A percentile compares a stretch with the other conserved stretches of the same genome.
These are phyloP conservation scores for Andrena haemorrhoa DNA, from an alignment of 2,888 invertebrate genomes.

Conservation along the genomic window DNA sequence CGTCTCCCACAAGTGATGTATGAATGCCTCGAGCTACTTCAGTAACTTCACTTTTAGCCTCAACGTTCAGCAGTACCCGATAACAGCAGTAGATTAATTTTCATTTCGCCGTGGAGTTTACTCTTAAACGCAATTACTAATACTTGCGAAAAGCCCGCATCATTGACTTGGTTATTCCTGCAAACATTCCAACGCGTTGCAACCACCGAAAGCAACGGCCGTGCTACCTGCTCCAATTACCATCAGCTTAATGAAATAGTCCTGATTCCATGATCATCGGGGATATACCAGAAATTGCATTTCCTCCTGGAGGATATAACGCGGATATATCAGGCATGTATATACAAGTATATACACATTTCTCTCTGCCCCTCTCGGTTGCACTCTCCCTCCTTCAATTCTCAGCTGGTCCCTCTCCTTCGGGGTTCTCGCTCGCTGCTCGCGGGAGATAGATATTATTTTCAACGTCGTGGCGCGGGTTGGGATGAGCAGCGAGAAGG, in stretches of 20 bases:
- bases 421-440: slow-evolving; percentile 50
- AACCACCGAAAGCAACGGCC: slow-evolving; percentile 10
- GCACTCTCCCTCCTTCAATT: slow-evolving; percentile 23
- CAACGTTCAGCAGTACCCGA: no score
- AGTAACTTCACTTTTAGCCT: no score
- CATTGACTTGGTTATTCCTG: not conserved
- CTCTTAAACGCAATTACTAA: slow-evolving; percentile 1
- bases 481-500: slow-evolving; percentile 63
- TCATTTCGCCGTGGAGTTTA: not conserved
- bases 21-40: no score
- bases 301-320: slow-evolving; percentile 61
- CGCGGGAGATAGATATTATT: slow-evolving; percentile 81
- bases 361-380: not conserved
- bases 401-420: slow-evolving; percentile 34
- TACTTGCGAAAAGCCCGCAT: not conserved
- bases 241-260: slow-evolving; percentile 42
- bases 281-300: slow-evolving; percentile 63
- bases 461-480: slow-evolving; percentile 74
- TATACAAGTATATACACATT: slow-evolving; percentile 24
- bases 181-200: slow-evolving; percentile 9
- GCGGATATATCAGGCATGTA: slow-evolving; percentile 63
- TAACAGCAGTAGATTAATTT: not conserved
- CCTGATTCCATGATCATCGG: slow-evolving; percentile 27
- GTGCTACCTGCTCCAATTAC: slow-evolving; percentile 48
- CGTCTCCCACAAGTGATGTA: no score